Conservation (phyloP, 2,888 invertebrate species). For the Latheticus oryzae region DNA sequence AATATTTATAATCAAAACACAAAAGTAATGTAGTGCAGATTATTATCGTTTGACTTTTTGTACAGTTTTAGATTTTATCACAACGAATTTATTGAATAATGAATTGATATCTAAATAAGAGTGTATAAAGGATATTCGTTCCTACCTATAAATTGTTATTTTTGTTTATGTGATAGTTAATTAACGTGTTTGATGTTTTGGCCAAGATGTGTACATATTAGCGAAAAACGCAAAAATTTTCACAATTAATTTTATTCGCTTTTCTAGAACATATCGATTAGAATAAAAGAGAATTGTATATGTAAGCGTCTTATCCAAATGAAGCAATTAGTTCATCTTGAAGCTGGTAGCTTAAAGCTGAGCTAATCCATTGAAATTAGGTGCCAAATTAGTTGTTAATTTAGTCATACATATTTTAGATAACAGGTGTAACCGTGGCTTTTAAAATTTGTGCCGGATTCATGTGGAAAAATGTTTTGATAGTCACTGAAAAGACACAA, state of each 20-base stretch:
- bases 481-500: slow-evolving; percentile 42
- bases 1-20: slow-evolving; percentile 53
- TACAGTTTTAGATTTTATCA: slow-evolving; percentile 44
- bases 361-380: slow-evolving; percentile 25
- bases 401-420: slow-evolving; percentile 35
- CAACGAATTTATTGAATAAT: slow-evolving; percentile 43
- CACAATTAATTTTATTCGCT: slow-evolving; percentile 35
- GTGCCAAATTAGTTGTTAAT: slow-evolving; percentile 37
- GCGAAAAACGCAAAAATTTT: slow-evolving; percentile 16
- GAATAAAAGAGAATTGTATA: slow-evolving; percentile 32
- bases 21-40: slow-evolving; percentile 48
- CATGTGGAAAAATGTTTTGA: slow-evolving; percentile 32
- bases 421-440: slow-evolving; percentile 33
- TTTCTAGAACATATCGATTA: slow-evolving; percentile 47
- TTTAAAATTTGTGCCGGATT: slow-evolving; percentile 30
- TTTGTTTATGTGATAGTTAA: slow-evolving; percentile 24
- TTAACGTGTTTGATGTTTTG: slow-evolving; percentile 29
- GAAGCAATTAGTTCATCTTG: slow-evolving; percentile 17
- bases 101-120: slow-evolving; percentile 20
- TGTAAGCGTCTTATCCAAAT: slow-evolving; percentile 27
- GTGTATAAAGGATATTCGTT: slow-evolving; percentile 33
- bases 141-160: slow-evolving; percentile 19
- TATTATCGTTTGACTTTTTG: slow-evolving; percentile 41
- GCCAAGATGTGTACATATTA: slow-evolving; percentile 31
- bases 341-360: slow-evolving; percentile 7